Evolutionary conservation across 1,140 invertebrate genomes (phyloP), one percentile per base, ranked within the genome.

Genomic region (Aphaenogaster rudis): DNA sequence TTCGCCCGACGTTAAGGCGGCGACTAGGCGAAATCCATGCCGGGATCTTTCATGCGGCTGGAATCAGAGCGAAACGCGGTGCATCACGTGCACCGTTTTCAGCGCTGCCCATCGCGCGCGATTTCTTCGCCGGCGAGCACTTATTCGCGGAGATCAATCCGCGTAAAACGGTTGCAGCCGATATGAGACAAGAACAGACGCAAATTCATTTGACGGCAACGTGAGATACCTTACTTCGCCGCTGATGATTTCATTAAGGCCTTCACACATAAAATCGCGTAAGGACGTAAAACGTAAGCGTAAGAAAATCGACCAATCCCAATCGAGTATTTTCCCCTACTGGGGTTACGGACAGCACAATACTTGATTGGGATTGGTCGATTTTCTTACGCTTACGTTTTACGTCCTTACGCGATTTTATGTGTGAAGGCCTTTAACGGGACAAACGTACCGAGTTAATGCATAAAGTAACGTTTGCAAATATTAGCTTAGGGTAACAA

Each of bases 21-120:
- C 80, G 48, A 81, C 76, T 59, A 79, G 36, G 66, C 72, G 79
- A 89, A 87, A 89, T 85, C 63, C 63, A 59, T 28, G 42, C 33
- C 50, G 80, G 80, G 28, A 74, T 82, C 80, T 89, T 79, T 89
- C 89, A 36, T 33, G 48, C 72, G 63, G 9, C 1, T 42, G 80
- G 54, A 91, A 91, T 91, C 61, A 91, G 90, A 91, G 85, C 90
- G 85, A 91, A 39, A 88, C 90, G 77, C n/a, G 28, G 21, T 63
- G 50, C 79, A 50, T 82, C 59, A 69, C 86, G 61, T 67, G 77
- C 77, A 8, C 21, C 82, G 21, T 66, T 78, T 77, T 17, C 54
- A 63, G 36, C 33, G 33, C 52, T 52, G 36, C 13, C 3, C 39
- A 36, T 33, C 79, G 48, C 13, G 63, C 61, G 39, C 57, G 63